A percentile compares a stretch with the other conserved stretches of the same genome.
phyloP scores from a whole-genome alignment of 2,113 vertebrate genomes.

The Dicrurus megarhynchus region DNA sequence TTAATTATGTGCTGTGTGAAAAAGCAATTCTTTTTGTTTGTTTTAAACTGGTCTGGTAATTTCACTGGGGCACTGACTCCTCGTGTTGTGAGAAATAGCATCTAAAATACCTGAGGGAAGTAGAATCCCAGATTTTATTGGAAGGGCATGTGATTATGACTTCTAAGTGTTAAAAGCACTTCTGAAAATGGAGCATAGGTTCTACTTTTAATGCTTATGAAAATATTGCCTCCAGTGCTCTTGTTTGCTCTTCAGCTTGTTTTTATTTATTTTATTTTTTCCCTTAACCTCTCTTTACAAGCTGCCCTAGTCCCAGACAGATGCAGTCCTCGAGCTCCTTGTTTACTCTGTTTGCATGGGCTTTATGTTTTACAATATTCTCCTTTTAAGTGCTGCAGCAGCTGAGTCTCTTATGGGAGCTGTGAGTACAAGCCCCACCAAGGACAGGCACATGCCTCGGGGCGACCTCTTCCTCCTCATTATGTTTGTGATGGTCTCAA shows the following conservation, averaged over 20 bases:
- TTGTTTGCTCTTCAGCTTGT: conserved; percentile 5
- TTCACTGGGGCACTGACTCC: neutral
- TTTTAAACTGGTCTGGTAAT: neutral
- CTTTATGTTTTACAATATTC: neutral
- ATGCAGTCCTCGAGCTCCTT: conserved; percentile 13
- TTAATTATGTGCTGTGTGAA: neutral
- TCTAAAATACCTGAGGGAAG: neutral
- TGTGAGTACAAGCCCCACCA: neutral
- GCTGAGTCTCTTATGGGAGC: neutral
- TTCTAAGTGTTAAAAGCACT: neutral
- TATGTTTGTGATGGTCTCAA: neutral
- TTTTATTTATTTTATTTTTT: neutral
- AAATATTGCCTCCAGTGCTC: neutral
- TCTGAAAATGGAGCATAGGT: neutral
- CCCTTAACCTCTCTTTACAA: conserved; percentile 5
- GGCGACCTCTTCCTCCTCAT: conserved; percentile 31
- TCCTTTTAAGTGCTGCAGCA: neutral
- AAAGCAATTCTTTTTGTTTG: neutral
- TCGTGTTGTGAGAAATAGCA: neutral
- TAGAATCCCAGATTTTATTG: neutral
- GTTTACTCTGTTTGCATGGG: conserved; percentile 14
- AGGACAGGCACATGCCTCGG: neutral
- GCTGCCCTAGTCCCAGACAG: neutral
- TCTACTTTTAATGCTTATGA: neutral
- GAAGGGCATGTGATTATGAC: neutral